phyloP scores from a whole-genome alignment of 2,888 invertebrate genomes.

The Lepas anatifera region DNA sequence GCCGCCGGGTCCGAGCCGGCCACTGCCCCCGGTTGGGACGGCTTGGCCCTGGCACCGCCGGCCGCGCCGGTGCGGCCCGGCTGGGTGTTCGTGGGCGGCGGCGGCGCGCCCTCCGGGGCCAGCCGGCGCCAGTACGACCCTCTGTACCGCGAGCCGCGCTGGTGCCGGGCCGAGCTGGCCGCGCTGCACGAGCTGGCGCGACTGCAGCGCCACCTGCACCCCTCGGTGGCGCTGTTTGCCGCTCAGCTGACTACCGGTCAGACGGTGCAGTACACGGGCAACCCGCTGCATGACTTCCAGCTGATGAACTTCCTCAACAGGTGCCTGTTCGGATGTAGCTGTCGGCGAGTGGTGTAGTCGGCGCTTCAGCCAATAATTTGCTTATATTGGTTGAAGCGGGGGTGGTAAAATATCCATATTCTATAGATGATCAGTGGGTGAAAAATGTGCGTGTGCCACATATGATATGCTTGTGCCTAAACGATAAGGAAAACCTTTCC shows the following conservation, averaged over 20 bases:
- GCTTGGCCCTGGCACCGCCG: no score
- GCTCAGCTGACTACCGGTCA: background rate
- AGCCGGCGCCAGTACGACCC: background rate
- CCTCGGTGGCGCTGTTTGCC: slow-evolving; percentile 5
- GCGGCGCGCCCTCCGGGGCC: background rate
- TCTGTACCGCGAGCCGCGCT: slow-evolving; percentile 9
- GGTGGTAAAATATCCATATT: no score
- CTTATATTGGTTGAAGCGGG: no score
- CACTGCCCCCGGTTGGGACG: background rate
- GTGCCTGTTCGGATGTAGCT: no score
- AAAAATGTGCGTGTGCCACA: no score
- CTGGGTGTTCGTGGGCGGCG: background rate
- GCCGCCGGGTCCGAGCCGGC: background rate
- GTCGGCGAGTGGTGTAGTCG: no score
- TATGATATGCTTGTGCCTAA: no score
- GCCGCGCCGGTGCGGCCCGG: background rate
- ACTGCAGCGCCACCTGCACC: background rate
- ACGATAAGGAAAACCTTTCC: no score
- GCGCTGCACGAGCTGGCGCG: slow-evolving; percentile 8
- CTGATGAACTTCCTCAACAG: slow-evolving; percentile 13
- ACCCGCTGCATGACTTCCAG: slow-evolving; percentile 9
- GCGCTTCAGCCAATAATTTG: no score
- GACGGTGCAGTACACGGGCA: background rate
- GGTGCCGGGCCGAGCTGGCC: slow-evolving; percentile 6
- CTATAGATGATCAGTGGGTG: no score